Conservation (phyloP, 2,888 invertebrate species). For the Petrolisthes manimaculis region DNA sequence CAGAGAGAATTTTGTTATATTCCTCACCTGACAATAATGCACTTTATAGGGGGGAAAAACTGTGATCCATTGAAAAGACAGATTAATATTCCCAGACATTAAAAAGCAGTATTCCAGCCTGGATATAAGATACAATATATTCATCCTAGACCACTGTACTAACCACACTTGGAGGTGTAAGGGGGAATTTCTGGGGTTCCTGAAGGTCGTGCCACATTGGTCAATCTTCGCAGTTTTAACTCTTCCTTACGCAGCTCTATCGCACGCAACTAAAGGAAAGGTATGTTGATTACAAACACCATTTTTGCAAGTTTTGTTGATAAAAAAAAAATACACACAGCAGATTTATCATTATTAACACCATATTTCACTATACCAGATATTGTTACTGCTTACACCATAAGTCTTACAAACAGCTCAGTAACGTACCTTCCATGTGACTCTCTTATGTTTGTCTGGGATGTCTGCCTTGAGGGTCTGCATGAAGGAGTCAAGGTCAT, state of each 20-base stretch:
- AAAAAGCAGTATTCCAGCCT: no score
- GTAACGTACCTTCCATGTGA: slow-evolving; percentile 69
- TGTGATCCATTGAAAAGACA: background rate
- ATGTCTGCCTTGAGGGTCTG: slow-evolving; percentile 70
- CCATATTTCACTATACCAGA: no score
- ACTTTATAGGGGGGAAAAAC: background rate
- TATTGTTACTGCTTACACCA: background rate
- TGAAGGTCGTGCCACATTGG: slow-evolving; percentile 76
- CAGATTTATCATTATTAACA: no score
- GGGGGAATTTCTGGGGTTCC: slow-evolving; percentile 68
- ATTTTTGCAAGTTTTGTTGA: no score
- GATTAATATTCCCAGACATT: background rate
- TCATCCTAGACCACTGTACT: background rate
- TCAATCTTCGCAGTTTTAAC: slow-evolving; percentile 77
- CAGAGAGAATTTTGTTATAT: no score
- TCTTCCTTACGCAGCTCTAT: slow-evolving; percentile 77
- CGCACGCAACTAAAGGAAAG: slow-evolving; percentile 42
- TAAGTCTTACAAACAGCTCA: background rate
- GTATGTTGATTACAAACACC: background rate
- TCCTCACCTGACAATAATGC: no score
- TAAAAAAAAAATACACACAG: no score
- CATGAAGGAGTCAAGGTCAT: slow-evolving; percentile 90
- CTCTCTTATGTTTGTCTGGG: slow-evolving; percentile 71
- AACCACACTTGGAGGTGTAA: slow-evolving; percentile 38
- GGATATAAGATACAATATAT: no score